phyloP scores from a whole-genome alignment of 2,113 vertebrate genomes.

The Nanorana parkeri region DNA sequence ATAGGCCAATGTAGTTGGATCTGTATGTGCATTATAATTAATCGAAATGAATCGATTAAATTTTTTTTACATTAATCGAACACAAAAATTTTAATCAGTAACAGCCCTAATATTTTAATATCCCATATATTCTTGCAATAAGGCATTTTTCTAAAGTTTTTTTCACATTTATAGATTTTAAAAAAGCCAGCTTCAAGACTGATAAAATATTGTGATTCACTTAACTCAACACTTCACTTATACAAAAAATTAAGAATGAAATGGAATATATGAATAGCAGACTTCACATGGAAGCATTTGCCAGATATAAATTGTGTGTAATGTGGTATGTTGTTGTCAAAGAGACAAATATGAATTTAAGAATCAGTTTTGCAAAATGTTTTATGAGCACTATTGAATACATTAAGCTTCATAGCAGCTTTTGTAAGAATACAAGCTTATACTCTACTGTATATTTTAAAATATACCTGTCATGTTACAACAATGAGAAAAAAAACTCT shows the following conservation, averaged over 20 bases:
- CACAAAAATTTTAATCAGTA: no score
- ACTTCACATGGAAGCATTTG: conserved; percentile 11
- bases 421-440: no score
- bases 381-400: background rate
- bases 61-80: no score
- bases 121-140: background rate
- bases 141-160: background rate
- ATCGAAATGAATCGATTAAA: no score
- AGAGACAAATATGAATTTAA: background rate
- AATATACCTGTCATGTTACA: no score
- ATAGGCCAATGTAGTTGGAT: no score
- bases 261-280: conserved; percentile 13
- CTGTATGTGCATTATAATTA: no score
- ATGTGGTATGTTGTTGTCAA: conserved; percentile 5
- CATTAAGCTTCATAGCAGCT: no score
- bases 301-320: background rate
- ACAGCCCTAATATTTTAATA: background rate
- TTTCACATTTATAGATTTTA: background rate
- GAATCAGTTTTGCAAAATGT: background rate
- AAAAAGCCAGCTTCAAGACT: background rate
- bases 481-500: no score
- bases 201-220: conserved; percentile 25
- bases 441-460: no score
- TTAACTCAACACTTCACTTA: background rate
- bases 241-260: conserved; percentile 17